Evolutionary conservation across 1,140 invertebrate genomes (phyloP).

Genomic region (Aporrectodea caliginosa): DNA sequence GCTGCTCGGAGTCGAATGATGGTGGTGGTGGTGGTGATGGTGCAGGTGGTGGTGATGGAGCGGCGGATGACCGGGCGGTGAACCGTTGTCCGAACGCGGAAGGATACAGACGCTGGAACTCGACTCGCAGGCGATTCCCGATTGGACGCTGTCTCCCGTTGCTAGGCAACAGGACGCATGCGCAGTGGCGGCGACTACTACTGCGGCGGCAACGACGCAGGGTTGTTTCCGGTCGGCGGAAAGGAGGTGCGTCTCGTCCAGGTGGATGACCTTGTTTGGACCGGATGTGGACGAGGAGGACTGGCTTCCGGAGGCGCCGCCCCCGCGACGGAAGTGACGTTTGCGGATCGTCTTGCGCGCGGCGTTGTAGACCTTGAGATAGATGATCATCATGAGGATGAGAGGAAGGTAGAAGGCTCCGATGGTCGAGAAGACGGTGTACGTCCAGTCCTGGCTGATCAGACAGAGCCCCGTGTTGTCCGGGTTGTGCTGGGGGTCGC

Average conservation of each 20-base stretch:
- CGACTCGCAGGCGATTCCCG: not conserved
- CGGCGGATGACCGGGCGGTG: no score
- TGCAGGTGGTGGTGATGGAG: not conserved
- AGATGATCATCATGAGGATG: slow-evolving; percentile 52
- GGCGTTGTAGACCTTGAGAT: slow-evolving; percentile 52
- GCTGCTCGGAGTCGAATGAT: not conserved
- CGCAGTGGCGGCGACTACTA: not conserved
- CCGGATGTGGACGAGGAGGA: not conserved
- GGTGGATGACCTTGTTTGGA: not conserved
- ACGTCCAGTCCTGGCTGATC: slow-evolving; percentile 49
- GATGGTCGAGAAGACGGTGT: slow-evolving; percentile 54
- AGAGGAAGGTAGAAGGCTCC: slow-evolving; percentile 55
- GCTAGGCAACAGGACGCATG: not conserved
- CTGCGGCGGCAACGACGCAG: not conserved
- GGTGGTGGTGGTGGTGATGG: not conserved
- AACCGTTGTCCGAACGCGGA: not conserved
- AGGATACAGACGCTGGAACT: not conserved
- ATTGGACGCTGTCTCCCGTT: not conserved
- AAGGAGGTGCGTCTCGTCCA: not conserved
- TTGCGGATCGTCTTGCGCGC: slow-evolving; percentile 48
- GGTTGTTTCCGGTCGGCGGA: not conserved
- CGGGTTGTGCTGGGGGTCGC: not conserved
- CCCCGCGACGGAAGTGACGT: slow-evolving; percentile 1
- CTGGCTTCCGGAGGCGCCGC: not conserved
- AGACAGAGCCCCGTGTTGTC: slow-evolving; percentile 36